These are phyloP conservation scores for Heptranchias perlo DNA, from an alignment of 2,113 vertebrate genomes.

Conservation along the genomic window DNA sequence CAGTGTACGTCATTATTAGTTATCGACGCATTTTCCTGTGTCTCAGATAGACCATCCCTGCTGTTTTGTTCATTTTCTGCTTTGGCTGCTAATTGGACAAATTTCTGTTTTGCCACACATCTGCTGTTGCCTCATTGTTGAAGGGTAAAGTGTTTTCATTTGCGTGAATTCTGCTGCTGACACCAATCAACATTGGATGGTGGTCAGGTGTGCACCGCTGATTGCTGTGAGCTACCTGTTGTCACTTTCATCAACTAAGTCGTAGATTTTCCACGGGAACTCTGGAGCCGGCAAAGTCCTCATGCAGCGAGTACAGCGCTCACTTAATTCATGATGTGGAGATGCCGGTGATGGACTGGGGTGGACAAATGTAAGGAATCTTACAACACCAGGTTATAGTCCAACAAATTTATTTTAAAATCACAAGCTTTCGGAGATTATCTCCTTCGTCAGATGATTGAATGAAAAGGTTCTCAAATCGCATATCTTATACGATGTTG, in stretches of 20 bases:
- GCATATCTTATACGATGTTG: no score
- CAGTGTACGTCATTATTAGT: background rate
- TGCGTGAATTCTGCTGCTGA: background rate
- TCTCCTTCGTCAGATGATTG: no score
- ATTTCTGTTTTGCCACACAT: background rate
- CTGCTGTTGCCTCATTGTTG: background rate
- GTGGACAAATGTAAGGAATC: no score
- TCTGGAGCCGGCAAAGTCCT: background rate
- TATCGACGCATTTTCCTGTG: background rate
- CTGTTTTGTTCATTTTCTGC: constrained; percentile 8
- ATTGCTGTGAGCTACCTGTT: background rate
- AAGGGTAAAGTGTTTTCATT: background rate
- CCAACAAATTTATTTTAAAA: no score
- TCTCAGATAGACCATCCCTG: background rate
- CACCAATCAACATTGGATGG: background rate
- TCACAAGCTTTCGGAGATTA: no score
- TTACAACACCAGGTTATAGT: no score
- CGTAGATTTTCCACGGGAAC: background rate
- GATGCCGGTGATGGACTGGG: no score
- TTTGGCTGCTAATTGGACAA: background rate
- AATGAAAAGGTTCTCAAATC: no score
- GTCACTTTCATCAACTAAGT: background rate
- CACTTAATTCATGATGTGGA: background rate
- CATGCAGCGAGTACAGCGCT: background rate
- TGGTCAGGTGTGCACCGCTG: background rate